phyloP scores from a whole-genome alignment of 2,113 vertebrate genomes.

The Corythoichthys haematopterus region DNA sequence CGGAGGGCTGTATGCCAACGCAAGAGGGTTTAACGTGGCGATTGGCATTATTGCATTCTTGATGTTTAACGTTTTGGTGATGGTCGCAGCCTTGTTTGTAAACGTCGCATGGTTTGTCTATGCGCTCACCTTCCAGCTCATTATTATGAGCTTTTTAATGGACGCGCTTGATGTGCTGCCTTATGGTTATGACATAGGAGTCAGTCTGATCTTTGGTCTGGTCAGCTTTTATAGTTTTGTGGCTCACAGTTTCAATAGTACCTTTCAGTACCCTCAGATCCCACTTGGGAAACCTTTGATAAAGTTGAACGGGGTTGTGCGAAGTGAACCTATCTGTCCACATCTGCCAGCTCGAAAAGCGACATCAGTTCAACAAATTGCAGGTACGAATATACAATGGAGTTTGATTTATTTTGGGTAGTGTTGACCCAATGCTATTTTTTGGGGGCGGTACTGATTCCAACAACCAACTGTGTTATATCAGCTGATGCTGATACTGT shows the following conservation, averaged over 20 bases:
- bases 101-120: conserved; percentile 77
- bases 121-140: conserved; percentile 76
- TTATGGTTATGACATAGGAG: conserved; percentile 77
- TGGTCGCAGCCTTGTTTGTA: conserved; percentile 74
- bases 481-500: too few species aligned
- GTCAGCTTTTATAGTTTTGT: conserved; percentile 87
- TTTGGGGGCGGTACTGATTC: too few species aligned
- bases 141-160: conserved; percentile 81
- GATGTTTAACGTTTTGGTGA: conserved; percentile 79
- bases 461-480: too few species aligned
- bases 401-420: background rate
- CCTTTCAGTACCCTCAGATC: conserved; percentile 74
- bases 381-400: conserved; percentile 69
- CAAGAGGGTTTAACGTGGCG: conserved; percentile 72
- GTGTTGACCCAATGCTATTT: too few species aligned
- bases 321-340: conserved; percentile 66
- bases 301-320: conserved; percentile 69
- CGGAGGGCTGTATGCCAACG: conserved; percentile 65
- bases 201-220: conserved; percentile 79
- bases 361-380: conserved; percentile 79
- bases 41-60: conserved; percentile 79
- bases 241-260: conserved; percentile 73
- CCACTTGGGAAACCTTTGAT: conserved; percentile 75
- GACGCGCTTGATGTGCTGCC: conserved; percentile 73
- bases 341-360: conserved; percentile 79